phyloP scores from a whole-genome alignment of 1,140 invertebrate species.

The Calliopsis andreniformis region DNA sequence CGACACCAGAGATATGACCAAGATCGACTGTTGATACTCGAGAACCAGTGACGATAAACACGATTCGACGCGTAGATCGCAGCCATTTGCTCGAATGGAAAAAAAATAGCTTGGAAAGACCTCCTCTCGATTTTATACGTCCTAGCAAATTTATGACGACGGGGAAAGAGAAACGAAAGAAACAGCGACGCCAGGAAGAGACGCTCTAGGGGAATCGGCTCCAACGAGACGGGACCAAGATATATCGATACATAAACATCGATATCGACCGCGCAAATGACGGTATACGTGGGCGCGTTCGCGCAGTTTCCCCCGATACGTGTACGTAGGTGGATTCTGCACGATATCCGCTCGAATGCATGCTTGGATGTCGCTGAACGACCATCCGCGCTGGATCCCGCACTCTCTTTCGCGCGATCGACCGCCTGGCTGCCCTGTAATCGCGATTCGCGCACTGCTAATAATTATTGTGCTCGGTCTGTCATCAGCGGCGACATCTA shows the following conservation, averaged over 20 bases:
- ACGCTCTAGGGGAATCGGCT: slow-evolving; percentile 10
- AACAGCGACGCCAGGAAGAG: not conserved
- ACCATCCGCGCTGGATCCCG: slow-evolving; percentile 22
- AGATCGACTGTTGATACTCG: too few species aligned
- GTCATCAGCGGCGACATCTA: slow-evolving; percentile 80
- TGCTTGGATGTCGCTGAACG: slow-evolving; percentile 29
- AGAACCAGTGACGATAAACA: too few species aligned
- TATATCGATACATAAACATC: slow-evolving; percentile 53
- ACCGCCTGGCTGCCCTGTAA: slow-evolving; percentile 77
- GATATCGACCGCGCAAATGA: slow-evolving; percentile 47
- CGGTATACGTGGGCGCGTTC: slow-evolving; percentile 34
- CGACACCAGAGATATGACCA: too few species aligned
- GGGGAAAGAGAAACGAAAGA: not conserved
- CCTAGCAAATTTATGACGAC: slow-evolving; percentile 5
- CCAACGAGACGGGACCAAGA: slow-evolving; percentile 1
- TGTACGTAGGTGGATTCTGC: slow-evolving; percentile 42
- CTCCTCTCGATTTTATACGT: not conserved
- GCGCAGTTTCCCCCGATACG: slow-evolving; percentile 24
- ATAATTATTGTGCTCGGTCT: slow-evolving; percentile 79
- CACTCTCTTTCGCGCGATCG: slow-evolving; percentile 36
- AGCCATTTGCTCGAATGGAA: not conserved
- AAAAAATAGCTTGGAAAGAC: too few species aligned
- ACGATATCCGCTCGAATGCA: slow-evolving; percentile 3
- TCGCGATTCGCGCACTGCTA: slow-evolving; percentile 79
- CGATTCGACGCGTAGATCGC: not conserved